Base-by-base conservation (phyloP, 2,888 invertebrate genomes). In the Xestia ashworthii region DNA sequence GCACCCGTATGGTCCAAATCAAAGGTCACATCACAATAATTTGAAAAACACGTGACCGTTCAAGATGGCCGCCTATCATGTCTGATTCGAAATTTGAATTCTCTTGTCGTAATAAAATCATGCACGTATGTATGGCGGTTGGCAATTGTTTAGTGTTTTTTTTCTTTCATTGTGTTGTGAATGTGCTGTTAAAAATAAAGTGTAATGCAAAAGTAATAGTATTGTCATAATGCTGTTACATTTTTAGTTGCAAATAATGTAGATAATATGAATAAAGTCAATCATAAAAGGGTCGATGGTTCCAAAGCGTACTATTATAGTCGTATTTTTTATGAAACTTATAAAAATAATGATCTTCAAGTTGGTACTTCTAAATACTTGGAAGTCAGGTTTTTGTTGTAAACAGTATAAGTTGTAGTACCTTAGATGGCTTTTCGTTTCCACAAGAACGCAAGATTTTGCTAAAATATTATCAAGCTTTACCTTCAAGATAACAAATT, bases 1-100 rank as follows among this genome's bases (percentile, higher is more conserved):
- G 85, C 85, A 89, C 93, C 91, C 93, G 93, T 92, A 93, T 94
- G 93, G 91, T 91, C 90, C 90, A 90, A 92, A 92, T 90, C 92
- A 95, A 95, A 96, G 96, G 96, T 96, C 96, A 95, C 93, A 92
- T 94, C 93, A 94, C 94, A 94, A 95, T 95, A 94, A 94, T 95
- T 93, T 93, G 93, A 92, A 87, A 89, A 87, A 89, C 93, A 95
- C 96, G 95, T 96, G 96, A 96, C 95, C 94, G 90, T 89, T 91
- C 90, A 92, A 94, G 93, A 95, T 93, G 92, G 93, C 93, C 81
- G 89, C 81, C 92, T 91, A 92, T 93, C 93, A 92, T 89, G 88
- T 83, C 89, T 94, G 94, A 95, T 96, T 94, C 90, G 89, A 95
- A 96, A 95, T 95, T 95, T 95, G 93, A 95, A 95, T 95, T 95